phyloP scores from a whole-genome alignment of 2,888 invertebrate species.

The Acrobasis repandana region DNA sequence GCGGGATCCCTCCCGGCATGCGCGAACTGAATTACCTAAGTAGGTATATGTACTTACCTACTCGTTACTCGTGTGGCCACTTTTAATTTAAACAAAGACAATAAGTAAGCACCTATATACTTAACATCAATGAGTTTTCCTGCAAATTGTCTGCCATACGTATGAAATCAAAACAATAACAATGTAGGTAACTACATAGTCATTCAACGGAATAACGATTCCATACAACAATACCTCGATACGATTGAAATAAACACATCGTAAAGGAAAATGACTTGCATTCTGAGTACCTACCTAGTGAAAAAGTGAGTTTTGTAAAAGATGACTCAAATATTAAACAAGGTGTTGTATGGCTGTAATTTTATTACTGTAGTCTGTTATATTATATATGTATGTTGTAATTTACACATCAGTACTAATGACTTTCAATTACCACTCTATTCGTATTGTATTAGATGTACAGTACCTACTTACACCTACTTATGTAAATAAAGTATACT shows the following conservation, averaged over 20 bases:
- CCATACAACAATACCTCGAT: constrained; percentile 2
- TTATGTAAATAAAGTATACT: no score
- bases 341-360: background rate
- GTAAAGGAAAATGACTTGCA: background rate
- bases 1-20: no score
- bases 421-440: background rate
- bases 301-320: background rate
- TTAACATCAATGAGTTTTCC: no score
- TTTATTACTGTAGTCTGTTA: background rate
- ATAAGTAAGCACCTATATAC: no score
- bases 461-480: no score
- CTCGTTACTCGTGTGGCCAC: no score
- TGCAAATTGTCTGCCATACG: no score
- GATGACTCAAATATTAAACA: background rate
- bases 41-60: no score
- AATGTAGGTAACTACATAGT: no score
- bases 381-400: background rate
- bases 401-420: background rate
- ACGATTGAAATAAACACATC: background rate
- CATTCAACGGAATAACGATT: background rate
- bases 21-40: no score
- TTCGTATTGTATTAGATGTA: background rate
- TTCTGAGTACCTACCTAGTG: background rate
- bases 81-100: no score
- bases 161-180: no score